Conservation (phyloP, 2,113 vertebrate genomes). For the Tympanuchus pallidicinctus region DNA sequence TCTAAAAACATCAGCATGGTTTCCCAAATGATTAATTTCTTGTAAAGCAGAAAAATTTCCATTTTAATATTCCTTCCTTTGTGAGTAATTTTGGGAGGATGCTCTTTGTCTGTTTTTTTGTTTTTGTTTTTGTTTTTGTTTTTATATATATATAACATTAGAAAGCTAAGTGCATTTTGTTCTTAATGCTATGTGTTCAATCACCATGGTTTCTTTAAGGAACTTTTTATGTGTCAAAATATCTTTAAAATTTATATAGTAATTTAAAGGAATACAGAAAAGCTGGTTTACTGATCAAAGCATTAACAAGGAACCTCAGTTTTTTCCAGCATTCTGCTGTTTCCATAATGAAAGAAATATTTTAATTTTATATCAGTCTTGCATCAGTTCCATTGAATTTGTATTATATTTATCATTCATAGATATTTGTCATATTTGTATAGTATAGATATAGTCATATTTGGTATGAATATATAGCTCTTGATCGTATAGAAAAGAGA, state of each 20-base stretch:
- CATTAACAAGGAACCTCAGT: background rate
- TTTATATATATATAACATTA: background rate
- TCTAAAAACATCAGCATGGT: background rate
- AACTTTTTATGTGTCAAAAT: background rate
- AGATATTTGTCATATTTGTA: no score
- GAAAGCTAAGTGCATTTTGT: background rate
- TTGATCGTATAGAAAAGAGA: background rate
- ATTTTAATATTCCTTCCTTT: background rate
- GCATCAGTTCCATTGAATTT: background rate
- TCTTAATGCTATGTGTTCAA: background rate
- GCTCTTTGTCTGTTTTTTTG: background rate
- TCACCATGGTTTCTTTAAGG: background rate
- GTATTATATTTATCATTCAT: background rate
- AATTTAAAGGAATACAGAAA: background rate
- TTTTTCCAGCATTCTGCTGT: background rate
- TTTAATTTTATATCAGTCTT: background rate
- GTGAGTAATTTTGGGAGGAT: background rate
- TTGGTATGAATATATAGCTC: background rate
- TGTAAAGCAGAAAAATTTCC: background rate
- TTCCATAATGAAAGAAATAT: background rate
- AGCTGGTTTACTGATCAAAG: background rate
- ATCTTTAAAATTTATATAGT: background rate
- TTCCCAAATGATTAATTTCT: background rate
- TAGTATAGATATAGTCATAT: no score
- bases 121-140: no score